Evolutionary conservation across 2,113 vertebrate species (phyloP).

Genomic region (Dendropsophus ebraccatus): DNA sequence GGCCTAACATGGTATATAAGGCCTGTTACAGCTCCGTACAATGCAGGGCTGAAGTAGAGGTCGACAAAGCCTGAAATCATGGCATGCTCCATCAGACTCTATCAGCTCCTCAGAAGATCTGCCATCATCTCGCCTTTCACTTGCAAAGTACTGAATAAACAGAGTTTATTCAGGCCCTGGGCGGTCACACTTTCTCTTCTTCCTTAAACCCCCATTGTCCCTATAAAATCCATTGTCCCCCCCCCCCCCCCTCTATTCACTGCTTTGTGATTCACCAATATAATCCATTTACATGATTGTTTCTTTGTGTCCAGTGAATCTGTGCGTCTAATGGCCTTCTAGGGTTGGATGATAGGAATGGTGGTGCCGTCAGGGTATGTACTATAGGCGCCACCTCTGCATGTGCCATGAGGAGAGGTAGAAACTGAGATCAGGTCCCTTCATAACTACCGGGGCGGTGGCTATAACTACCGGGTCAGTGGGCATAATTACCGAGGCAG

Average conservation of each 20-base stretch:
- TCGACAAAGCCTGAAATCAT: no score
- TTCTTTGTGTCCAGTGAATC: background rate
- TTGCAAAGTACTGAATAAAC: background rate
- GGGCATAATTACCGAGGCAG: no score
- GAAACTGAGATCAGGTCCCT: background rate
- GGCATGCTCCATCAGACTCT: no score
- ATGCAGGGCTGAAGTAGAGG: no score
- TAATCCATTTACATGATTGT: background rate
- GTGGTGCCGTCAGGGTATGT: background rate
- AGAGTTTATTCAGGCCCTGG: background rate
- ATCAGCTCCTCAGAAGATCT: background rate
- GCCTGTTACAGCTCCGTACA: no score
- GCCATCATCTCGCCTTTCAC: background rate
- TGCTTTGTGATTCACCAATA: background rate
- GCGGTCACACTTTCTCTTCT: background rate
- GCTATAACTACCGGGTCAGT: no score
- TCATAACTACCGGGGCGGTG: no score
- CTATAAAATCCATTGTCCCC: background rate
- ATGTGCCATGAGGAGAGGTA: background rate
- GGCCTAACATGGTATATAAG: no score
- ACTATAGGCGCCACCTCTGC: background rate
- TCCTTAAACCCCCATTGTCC: slow-evolving; percentile 3
- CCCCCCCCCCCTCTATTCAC: background rate
- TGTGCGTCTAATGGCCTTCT: background rate
- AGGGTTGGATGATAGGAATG: background rate